These are phyloP conservation scores for Ciconia boyciana DNA, from an alignment of 2,113 vertebrate genomes.

Conservation along the genomic window DNA sequence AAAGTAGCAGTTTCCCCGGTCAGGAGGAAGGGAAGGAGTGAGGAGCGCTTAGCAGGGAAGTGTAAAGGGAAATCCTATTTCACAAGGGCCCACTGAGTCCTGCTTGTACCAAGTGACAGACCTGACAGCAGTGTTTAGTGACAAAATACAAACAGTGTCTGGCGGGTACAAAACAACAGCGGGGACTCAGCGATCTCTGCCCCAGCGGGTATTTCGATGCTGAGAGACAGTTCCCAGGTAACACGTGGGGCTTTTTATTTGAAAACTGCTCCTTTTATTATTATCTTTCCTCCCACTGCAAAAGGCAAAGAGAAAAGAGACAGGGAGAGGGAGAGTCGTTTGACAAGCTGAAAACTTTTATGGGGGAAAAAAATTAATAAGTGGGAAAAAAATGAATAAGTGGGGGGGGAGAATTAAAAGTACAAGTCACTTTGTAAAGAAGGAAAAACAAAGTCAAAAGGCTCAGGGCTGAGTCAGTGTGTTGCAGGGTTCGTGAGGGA, in stretches of 20 bases:
- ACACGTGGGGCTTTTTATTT: slow-evolving; percentile 47
- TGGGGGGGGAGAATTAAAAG: not conserved
- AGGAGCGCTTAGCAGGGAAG: not conserved
- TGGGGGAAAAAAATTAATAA: slow-evolving; percentile 1
- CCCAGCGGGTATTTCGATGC: slow-evolving; percentile 26
- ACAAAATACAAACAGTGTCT: slow-evolving; percentile 4
- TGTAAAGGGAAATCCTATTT: slow-evolving; percentile 2
- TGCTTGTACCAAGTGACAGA: slow-evolving; percentile 2
- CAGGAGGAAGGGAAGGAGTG: not conserved
- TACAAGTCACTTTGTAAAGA: not conserved
- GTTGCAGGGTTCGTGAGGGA: not conserved
- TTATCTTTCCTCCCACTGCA: slow-evolving; percentile 44
- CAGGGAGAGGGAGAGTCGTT: not conserved
- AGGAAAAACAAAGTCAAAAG: slow-evolving; percentile 37
- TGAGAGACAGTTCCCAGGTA: slow-evolving; percentile 42
- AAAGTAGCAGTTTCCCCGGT: not conserved
- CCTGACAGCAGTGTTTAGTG: not conserved
- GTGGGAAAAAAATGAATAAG: not conserved
- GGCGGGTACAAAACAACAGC: not conserved
- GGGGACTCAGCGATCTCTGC: not conserved
- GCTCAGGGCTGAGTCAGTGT: slow-evolving; percentile 45
- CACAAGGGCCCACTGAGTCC: not conserved
- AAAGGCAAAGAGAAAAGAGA: slow-evolving; percentile 27
- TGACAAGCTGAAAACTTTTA: slow-evolving; percentile 48
- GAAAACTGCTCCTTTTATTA: slow-evolving; percentile 27